Percentiles rank a stretch among this genome's conserved stretches.
Conservation (phyloP, 2,113 vertebrate genomes). For the Malurus melanocephalus region DNA sequence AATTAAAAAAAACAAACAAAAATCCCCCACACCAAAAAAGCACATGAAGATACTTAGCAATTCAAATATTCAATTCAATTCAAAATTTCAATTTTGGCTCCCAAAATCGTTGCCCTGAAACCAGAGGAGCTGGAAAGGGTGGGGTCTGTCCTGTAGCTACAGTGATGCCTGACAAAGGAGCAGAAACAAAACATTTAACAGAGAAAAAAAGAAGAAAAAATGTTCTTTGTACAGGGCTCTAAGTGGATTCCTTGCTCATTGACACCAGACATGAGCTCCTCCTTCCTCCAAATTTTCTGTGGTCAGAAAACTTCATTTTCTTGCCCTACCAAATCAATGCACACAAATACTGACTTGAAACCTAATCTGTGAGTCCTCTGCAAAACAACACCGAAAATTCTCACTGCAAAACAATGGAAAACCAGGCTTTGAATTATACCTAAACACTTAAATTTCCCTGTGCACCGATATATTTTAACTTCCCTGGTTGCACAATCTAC, state of each 20-base stretch:
- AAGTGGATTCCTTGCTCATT: not conserved
- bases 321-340: not conserved
- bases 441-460: not conserved
- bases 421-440: not conserved
- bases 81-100: not conserved
- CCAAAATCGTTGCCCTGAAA: not conserved
- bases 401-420: not conserved
- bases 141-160: not conserved
- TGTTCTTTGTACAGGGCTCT: not conserved
- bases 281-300: not conserved
- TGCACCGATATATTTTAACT: not conserved
- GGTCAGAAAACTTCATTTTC: not conserved
- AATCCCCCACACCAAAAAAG: no score
- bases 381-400: not conserved
- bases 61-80: no score
- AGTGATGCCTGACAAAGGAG: not conserved
- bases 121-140: not conserved
- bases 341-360: not conserved
- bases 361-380: not conserved
- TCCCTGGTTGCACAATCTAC: not conserved
- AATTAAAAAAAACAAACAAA: no score
- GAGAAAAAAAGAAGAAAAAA: not conserved
- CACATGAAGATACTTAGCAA: no score
- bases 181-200: not conserved
- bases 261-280: not conserved